Evolutionary conservation across 2,888 invertebrate genomes (phyloP), one percentile per base, ranked within the genome.

Genomic region (Candidula unifasciata): DNA sequence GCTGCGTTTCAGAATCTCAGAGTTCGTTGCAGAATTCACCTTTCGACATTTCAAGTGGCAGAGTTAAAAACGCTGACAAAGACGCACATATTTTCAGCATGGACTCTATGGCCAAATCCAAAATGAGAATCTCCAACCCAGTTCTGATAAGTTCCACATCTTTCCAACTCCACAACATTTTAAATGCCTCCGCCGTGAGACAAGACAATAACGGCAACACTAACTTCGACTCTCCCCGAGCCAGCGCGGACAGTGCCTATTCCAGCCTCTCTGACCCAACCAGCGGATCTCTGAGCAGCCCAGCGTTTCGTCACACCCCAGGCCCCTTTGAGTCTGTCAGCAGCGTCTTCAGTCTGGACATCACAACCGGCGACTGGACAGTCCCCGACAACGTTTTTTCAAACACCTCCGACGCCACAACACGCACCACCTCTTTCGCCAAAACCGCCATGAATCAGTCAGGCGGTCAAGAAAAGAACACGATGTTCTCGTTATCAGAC

Each of bases 361-460:
- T 60, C 27, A n/a, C 71, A 57, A 60, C 68, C 37, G 85, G 54
- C 52, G 76, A 68, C 3, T 37, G 83, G 57, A 78, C 83, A 35
- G 44, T 64, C 37, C 77, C 86, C n/a, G 86, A 85, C 82, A 84
- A 77, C 54, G 84, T 82, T n/a, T 84, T 73, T 57, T 85, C 83
- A 66, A 82, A 66, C 24, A n/a, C 30, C 44, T 74, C 83, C 3
- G 60, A 66, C 3, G 33, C 68, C 44, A 44, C 81, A 8, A 64
- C 27, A 3, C 68, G 44, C 8, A 69, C 60, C 1, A 21, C 33
- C 37, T 60, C 33, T 66, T 52, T 71, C 52, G 78, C 57, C 73
- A 57, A 86, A 18, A 27, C 52, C 24, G 74, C 81, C 71, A 37
- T 27, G 60, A 69, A 71, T 21, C 37, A 54, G 0, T 21, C 78